Evolutionary conservation across 2,797 vertebrate species (phyloP).

Genomic region (Menidia menidia): DNA sequence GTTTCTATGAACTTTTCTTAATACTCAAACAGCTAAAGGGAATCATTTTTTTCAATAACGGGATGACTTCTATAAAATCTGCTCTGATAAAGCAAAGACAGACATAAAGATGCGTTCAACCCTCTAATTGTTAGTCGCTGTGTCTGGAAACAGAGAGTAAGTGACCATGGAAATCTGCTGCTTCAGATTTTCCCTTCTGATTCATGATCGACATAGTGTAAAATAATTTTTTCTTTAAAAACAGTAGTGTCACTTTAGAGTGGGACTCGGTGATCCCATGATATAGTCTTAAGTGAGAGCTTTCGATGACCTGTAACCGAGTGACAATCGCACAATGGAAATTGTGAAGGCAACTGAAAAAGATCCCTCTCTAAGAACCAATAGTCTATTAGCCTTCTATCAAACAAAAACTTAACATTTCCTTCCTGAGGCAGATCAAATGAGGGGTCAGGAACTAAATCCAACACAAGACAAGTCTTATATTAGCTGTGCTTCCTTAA

Average conservation of each 20-base stretch:
- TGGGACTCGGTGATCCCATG: no score
- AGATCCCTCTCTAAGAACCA: slow-evolving; percentile 9
- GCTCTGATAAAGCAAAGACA: neutral
- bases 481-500: neutral
- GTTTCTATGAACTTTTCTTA: no score
- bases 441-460: slow-evolving; percentile 27
- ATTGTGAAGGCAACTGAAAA: slow-evolving; percentile 25
- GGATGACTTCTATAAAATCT: no score
- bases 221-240: no score
- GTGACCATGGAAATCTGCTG: neutral
- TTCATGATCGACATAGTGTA: no score
- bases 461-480: slow-evolving; percentile 8
- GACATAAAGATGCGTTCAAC: no score
- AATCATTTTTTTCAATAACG: no score
- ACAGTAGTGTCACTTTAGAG: no score
- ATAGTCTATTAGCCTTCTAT: slow-evolving; percentile 31
- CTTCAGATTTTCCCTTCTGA: no score
- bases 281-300: no score
- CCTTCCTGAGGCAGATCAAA: slow-evolving; percentile 15
- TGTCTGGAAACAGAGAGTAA: neutral
- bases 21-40: no score
- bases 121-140: neutral
- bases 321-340: slow-evolving; percentile 47
- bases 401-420: slow-evolving; percentile 33
- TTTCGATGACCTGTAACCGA: neutral